phyloP scores from a whole-genome alignment of 2,888 invertebrate genomes.

The Fissipunctia ypsillon region DNA sequence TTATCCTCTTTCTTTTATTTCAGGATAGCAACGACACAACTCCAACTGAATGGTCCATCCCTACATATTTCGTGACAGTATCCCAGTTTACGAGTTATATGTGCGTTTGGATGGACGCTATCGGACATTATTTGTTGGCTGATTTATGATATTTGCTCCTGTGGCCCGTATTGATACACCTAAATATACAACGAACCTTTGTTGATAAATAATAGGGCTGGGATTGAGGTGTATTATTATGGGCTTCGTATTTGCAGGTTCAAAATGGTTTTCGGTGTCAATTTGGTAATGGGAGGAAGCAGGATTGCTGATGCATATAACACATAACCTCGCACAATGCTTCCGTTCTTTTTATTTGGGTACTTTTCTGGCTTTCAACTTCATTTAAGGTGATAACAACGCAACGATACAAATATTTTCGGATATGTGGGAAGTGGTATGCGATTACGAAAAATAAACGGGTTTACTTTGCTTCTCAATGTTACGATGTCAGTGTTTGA shows the following conservation, averaged over 20 bases:
- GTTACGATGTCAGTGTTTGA: background rate
- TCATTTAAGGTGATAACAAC: background rate
- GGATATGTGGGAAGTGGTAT: background rate
- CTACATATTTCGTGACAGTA: conserved; percentile 63
- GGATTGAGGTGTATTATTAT: conserved; percentile 60
- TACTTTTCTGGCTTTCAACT: background rate
- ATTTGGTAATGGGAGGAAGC: conserved; percentile 15
- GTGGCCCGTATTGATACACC: conserved; percentile 63
- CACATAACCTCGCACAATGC: background rate
- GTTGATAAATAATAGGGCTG: conserved; percentile 58
- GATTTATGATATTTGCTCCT: conserved; percentile 72
- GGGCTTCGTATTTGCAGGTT: conserved; percentile 48
- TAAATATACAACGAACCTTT: conserved; percentile 55
- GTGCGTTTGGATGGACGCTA: conserved; percentile 68
- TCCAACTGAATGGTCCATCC: conserved; percentile 54
- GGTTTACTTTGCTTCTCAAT: background rate
- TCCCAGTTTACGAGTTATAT: conserved; percentile 72
- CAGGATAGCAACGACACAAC: conserved; percentile 39
- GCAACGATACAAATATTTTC: background rate
- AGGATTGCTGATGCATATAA: conserved; percentile 10
- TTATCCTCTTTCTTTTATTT: conserved; percentile 55
- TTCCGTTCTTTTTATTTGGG: background rate
- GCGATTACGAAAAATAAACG: background rate
- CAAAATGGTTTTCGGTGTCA: conserved; percentile 36
- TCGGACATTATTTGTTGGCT: conserved; percentile 71